phyloP scores from a whole-genome alignment of 2,888 invertebrate genomes.

The Trachelus stipa region DNA sequence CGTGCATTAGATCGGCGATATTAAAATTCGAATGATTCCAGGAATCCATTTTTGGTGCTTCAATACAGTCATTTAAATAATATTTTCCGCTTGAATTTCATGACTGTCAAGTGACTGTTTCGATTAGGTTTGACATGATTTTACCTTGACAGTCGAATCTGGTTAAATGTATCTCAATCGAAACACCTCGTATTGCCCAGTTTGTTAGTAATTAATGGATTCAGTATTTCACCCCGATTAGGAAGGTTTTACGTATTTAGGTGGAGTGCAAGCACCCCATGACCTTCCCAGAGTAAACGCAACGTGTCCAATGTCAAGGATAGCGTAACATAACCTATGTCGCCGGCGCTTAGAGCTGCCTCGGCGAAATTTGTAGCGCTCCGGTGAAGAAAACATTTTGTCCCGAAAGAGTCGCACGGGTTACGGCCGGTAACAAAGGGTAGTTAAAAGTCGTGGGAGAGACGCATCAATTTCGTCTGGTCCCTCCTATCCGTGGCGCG shows the following conservation, averaged over 20 bases:
- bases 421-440: neutral
- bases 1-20: too few species aligned
- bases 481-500: neutral
- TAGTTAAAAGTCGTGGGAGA: slow-evolving; percentile 7
- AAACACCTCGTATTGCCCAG: neutral
- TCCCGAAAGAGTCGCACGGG: neutral
- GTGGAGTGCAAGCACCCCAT: neutral
- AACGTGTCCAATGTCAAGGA: slow-evolving; percentile 1
- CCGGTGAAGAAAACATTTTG: neutral
- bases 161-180: neutral
- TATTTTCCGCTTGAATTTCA: neutral
- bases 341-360: neutral
- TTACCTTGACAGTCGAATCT: neutral
- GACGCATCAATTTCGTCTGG: neutral
- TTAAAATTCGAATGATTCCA: neutral
- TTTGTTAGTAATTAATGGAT: neutral
- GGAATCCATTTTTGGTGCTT: neutral
- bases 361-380: neutral
- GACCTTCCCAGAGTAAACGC: neutral
- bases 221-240: neutral
- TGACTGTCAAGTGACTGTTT: neutral
- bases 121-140: neutral
- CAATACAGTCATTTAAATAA: neutral
- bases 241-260: neutral
- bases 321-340: neutral